Evolutionary conservation across 2,888 invertebrate genomes (phyloP).

Genomic region (Morpho achilles): DNA sequence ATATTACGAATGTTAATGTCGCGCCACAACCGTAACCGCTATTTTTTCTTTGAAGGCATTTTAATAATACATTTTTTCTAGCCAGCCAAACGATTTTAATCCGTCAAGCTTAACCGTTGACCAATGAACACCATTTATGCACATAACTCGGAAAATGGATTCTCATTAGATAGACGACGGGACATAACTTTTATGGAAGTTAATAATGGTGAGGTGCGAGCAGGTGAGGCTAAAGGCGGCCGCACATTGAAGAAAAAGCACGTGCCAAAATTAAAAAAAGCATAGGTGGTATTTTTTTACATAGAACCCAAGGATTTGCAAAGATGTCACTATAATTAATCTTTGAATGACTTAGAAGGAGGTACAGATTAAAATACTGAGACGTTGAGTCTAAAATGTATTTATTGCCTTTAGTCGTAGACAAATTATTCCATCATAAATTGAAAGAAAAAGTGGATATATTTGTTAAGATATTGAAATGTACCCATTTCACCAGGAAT

Average conservation of each 20-base stretch:
- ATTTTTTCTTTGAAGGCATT: constrained; percentile 6
- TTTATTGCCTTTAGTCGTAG: no score
- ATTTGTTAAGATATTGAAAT: no score
- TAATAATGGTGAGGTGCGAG: constrained; percentile 25
- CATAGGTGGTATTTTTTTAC: neutral
- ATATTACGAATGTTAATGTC: constrained; percentile 7
- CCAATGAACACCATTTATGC: constrained; percentile 12
- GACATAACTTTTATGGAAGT: constrained; percentile 22
- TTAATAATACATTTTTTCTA: neutral
- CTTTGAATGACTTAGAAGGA: no score
- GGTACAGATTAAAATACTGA: no score
- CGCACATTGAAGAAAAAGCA: neutral
- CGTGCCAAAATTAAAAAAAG: neutral
- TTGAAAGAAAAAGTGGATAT: no score
- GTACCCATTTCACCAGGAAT: no score
- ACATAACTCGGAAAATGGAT: constrained; percentile 14
- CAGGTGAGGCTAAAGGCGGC: constrained; percentile 18
- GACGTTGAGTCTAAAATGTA: no score
- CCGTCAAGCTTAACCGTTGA: constrained; percentile 12
- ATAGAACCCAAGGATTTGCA: no score
- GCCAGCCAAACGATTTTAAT: constrained; percentile 6
- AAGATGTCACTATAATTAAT: no score
- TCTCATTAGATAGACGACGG: constrained; percentile 18
- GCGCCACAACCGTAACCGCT: constrained; percentile 5
- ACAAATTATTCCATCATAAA: no score